phyloP scores from a whole-genome alignment of 2,113 vertebrate genomes.

The Calidris pugnax region DNA sequence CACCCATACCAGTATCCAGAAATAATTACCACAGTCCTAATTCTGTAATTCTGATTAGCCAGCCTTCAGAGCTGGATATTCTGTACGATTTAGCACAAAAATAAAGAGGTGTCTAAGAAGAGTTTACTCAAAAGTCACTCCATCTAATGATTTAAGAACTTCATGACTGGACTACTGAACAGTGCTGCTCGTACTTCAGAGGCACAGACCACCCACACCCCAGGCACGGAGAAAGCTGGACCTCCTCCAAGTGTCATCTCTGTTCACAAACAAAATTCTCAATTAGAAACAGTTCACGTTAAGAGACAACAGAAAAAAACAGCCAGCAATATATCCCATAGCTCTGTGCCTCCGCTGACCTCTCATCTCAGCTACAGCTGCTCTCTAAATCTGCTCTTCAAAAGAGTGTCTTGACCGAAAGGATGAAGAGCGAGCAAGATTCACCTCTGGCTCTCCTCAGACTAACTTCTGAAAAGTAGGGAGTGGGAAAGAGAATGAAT shows the following conservation, averaged over 20 bases:
- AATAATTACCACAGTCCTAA: not conserved
- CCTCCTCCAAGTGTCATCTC: not conserved
- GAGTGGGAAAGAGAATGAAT: not conserved
- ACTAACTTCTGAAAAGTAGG: not conserved
- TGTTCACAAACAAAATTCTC: not conserved
- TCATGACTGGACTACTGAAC: not conserved
- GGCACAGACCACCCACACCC: not conserved
- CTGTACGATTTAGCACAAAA: slow-evolving; percentile 7
- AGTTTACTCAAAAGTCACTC: not conserved
- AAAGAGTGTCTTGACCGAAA: not conserved
- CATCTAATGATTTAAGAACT: not conserved
- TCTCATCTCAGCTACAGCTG: not conserved
- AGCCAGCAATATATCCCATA: not conserved
- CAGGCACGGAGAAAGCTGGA: not conserved
- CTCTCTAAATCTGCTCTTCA: not conserved
- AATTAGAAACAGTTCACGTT: not conserved
- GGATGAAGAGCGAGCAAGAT: not conserved
- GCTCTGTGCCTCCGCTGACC: not conserved
- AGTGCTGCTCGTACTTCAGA: rapidly evolving
- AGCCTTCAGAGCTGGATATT: not conserved
- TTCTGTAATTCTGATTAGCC: not conserved
- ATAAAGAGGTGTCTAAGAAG: not conserved
- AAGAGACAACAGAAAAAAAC: not conserved
- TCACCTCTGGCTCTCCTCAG: not conserved
- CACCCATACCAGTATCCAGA: not conserved